phyloP scores from a whole-genome alignment of 2,797 vertebrate species.

The Schizopygopsis pylzovi region DNA sequence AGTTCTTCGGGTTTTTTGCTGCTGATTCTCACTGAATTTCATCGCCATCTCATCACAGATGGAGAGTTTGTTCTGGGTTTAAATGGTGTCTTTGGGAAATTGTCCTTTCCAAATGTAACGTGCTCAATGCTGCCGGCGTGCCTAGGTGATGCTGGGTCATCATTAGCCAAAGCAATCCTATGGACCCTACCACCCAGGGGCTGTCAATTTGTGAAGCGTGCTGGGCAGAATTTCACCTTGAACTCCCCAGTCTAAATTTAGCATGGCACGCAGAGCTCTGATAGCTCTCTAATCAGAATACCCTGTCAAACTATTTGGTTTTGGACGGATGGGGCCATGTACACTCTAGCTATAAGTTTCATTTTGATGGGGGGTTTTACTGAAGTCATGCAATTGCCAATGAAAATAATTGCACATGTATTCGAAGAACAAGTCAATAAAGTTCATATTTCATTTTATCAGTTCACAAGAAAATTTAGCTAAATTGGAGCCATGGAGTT shows the following conservation, averaged over 20 bases:
- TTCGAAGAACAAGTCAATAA: not conserved
- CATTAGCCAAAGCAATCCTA: slow-evolving; percentile 26
- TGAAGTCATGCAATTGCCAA: not conserved
- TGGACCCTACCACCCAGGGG: slow-evolving; percentile 31
- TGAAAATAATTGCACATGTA: not conserved
- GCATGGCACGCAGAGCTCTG: slow-evolving; percentile 22
- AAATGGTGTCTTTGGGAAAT: slow-evolving; percentile 39
- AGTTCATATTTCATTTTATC: not conserved
- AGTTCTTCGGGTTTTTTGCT: slow-evolving; percentile 1
- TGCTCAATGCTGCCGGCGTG: slow-evolving; percentile 7
- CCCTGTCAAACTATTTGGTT: slow-evolving; percentile 28
- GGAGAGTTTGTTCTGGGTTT: slow-evolving; percentile 28
- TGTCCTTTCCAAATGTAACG: slow-evolving; percentile 24
- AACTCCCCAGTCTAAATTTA: slow-evolving; percentile 48
- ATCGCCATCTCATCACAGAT: slow-evolving; percentile 34
- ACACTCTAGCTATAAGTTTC: not conserved
- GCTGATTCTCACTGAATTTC: not conserved
- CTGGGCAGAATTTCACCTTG: slow-evolving; percentile 58
- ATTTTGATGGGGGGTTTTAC: not conserved
- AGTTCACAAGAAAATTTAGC: not conserved
- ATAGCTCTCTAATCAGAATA: slow-evolving; percentile 28
- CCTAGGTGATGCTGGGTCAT: slow-evolving; percentile 32
- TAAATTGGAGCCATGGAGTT: not conserved
- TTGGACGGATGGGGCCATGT: not conserved
- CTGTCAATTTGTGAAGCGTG: slow-evolving; percentile 39